Evolutionary conservation across 1,140 invertebrate species (phyloP), one percentile per base, ranked within the genome.

Genomic region (Magallana ariakensis): DNA sequence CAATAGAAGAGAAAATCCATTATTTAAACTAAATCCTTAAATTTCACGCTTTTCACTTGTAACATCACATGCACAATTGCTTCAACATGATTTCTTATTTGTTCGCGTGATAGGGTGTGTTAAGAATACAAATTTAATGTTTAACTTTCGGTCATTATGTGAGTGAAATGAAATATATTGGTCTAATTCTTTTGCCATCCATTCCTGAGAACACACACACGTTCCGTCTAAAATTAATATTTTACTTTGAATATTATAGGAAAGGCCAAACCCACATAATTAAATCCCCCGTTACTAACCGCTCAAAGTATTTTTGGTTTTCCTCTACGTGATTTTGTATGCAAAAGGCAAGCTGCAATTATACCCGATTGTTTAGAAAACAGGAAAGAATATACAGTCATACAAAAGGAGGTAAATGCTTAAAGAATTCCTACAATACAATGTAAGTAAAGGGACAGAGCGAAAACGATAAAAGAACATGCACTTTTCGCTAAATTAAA

Each of bases 121-220:
- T 75, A 26, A 75, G 22, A 26, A 75, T 75, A 75, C 66, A 75
- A 60, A 16, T 13, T 13, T 13, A 75, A 75, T 75, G 66, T 75
- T 75, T 75, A 75, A 75, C 66, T 75, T 75, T 75, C 66, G 33
- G 22, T 75, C 66, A 75, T 75, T 75, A 75, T 75, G 22, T 75
- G 66, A 75, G 66, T 75, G 66, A 75, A 75, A 75, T 75, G 66
- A 75, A 75, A 75, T 75, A 75, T 75, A 75, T 75, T 75, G 66
- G 66, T 75, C 66, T 75, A 75, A 26, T 75, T 46, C 33, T 75
- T 75, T 75, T 75, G 33, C 33, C 33, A 46, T 46, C 0, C 33
- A 46, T 46, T 75, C 22, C 33, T 13, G 33, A 75, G 66, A 75
- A 75, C 66, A 75, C 66, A 75, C 66, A 75, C 66, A 22, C 33